Percentiles rank a stretch among this genome's conserved stretches.
These are phyloP conservation scores for Euura saliciscinereae DNA, from an alignment of 1,140 invertebrate species.

Conservation along the genomic window DNA sequence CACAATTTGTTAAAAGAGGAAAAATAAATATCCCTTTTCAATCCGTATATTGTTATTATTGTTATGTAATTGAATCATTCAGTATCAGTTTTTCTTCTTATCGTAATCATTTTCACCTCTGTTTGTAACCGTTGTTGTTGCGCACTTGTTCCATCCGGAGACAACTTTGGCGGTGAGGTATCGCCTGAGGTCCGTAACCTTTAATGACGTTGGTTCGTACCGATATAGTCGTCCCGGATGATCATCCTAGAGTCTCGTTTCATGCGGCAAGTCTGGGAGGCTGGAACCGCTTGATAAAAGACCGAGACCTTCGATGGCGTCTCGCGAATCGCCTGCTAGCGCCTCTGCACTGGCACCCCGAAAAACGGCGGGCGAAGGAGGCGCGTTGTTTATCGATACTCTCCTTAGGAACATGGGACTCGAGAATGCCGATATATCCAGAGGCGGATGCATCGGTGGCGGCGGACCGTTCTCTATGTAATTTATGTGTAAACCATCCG, in stretches of 20 bases:
- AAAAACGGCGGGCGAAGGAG: slow-evolving; percentile 29
- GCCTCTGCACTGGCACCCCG: slow-evolving; percentile 47
- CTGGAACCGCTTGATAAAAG: slow-evolving; percentile 58
- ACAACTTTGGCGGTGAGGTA: slow-evolving; percentile 22
- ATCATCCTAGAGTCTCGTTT: slow-evolving; percentile 39
- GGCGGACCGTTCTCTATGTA: slow-evolving; percentile 63
- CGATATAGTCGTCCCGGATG: neutral
- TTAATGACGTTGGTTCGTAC: neutral
- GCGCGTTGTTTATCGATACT: slow-evolving; percentile 10
- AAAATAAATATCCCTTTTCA: neutral
- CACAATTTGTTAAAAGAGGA: neutral
- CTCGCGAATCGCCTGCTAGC: slow-evolving; percentile 46
- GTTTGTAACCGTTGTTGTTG: slow-evolving; percentile 1
- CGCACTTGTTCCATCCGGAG: slow-evolving; percentile 17
- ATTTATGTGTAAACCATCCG: slow-evolving; percentile 66
- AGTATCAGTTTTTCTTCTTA: neutral
- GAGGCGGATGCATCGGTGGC: slow-evolving; percentile 36
- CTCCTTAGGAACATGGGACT: neutral
- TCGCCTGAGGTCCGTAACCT: neutral
- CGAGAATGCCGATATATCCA: neutral
- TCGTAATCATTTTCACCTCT: neutral
- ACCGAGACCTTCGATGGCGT: slow-evolving; percentile 44
- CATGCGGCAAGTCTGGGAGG: slow-evolving; percentile 57
- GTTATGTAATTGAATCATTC: too few relatives aligned
- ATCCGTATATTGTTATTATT: too few relatives aligned